These are phyloP conservation scores for Acanthiza pusilla DNA, from an alignment of 2,797 vertebrate genomes.

Conservation along the genomic window DNA sequence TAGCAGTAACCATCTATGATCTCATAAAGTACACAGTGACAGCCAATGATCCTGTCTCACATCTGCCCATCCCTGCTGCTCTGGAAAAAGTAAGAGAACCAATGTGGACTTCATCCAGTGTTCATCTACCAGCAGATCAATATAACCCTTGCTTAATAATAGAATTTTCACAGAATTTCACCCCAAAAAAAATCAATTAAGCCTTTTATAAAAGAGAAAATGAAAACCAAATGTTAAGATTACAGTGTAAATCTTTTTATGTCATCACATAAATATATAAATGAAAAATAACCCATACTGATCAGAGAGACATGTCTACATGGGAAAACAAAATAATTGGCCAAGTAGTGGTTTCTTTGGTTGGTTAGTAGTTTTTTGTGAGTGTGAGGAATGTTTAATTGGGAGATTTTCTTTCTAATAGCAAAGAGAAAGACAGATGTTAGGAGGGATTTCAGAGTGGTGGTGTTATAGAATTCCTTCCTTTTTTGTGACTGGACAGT, in stretches of 20 bases:
- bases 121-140: neutral
- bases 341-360: rapidly evolving
- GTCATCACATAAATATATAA: neutral
- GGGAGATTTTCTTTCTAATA: neutral
- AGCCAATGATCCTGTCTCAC: neutral
- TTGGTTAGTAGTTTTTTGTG: neutral
- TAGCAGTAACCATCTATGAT: neutral
- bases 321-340: neutral
- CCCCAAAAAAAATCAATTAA: neutral
- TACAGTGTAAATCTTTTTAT: neutral
- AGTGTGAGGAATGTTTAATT: neutral
- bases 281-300: neutral
- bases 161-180: neutral
- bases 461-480: neutral
- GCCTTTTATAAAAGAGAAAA: neutral
- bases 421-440: neutral
- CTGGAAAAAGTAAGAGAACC: neutral
- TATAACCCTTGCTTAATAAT: neutral
- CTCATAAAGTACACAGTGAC: neutral
- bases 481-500: neutral
- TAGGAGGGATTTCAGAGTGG: neutral
- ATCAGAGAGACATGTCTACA: neutral
- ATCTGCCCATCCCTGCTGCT: neutral
- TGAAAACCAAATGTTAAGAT: neutral
- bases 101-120: neutral